phyloP scores from a whole-genome alignment of 2,113 vertebrate genomes.

The Cheilinus undulatus region DNA sequence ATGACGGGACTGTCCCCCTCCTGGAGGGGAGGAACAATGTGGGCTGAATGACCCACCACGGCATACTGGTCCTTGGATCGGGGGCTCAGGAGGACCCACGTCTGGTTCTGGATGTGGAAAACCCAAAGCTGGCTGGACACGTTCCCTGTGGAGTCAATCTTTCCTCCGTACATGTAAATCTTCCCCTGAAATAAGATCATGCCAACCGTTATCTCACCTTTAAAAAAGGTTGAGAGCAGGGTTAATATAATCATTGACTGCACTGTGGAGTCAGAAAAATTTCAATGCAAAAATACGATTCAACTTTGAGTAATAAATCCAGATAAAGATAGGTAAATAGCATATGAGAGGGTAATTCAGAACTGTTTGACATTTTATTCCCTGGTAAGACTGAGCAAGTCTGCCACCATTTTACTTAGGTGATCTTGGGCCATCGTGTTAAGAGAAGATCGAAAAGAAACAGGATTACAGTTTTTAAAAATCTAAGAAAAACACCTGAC shows the following conservation, averaged over 20 bases:
- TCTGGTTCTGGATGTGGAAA: conserved; percentile 90
- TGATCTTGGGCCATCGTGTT: no score
- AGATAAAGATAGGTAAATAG: no score
- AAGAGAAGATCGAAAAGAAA: no score
- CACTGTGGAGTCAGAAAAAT: no score
- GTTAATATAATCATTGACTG: no score
- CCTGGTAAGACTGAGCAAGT: no score
- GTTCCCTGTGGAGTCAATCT: conserved; percentile 93
- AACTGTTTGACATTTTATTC: background rate
- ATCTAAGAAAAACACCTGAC: background rate
- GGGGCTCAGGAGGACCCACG: conserved; percentile 84
- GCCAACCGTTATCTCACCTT: no score
- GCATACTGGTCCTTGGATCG: conserved; percentile 93
- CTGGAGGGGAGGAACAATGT: conserved; percentile 83
- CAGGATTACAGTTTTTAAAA: background rate
- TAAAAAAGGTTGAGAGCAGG: no score
- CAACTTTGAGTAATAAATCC: no score
- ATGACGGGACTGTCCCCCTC: conserved; percentile 83
- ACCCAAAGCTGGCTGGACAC: conserved; percentile 95
- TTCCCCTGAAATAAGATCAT: conserved; percentile 82
- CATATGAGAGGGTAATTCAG: no score
- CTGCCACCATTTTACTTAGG: no score
- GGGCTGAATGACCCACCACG: conserved; percentile 95
- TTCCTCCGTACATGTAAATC: conserved; percentile 98
- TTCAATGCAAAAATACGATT: no score